phyloP scores from a whole-genome alignment of 2,797 vertebrate species.

The Macropodus opercularis region DNA sequence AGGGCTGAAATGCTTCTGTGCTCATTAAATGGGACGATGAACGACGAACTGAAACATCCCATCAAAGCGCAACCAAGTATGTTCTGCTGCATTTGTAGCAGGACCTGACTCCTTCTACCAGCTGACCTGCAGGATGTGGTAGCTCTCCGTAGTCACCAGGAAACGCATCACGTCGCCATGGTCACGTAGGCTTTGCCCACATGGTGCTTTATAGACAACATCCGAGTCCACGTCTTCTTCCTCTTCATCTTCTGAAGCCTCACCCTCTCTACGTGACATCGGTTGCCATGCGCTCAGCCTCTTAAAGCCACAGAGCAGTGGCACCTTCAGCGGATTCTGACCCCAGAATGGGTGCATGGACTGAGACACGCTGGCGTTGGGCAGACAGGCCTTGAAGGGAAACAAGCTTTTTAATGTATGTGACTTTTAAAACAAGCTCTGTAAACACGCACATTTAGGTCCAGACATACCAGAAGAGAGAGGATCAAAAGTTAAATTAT shows the following conservation, averaged over 20 bases:
- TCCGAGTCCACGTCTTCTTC: conserved; percentile 37
- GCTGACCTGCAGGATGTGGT: conserved; percentile 81
- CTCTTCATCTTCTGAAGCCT: neutral
- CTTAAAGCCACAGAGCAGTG: conserved; percentile 86
- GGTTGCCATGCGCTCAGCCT: conserved; percentile 78
- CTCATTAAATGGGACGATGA: no score
- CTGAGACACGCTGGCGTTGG: conserved; percentile 56
- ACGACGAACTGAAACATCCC: no score
- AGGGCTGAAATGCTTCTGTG: no score
- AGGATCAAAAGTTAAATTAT: no score
- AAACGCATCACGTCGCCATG: conserved; percentile 85
- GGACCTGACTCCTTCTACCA: neutral
- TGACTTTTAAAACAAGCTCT: no score
- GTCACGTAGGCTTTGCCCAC: conserved; percentile 85
- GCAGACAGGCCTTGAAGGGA: conserved; percentile 56
- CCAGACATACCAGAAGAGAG: no score
- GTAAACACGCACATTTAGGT: no score
- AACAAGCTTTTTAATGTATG: no score
- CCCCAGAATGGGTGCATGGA: conserved; percentile 69
- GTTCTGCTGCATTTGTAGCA: no score
- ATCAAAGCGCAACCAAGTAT: no score
- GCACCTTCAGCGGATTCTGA: conserved; percentile 89
- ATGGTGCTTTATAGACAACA: conserved; percentile 89
- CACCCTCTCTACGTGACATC: conserved; percentile 26
- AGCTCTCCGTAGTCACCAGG: conserved; percentile 84